Percentiles rank a stretch among this genome's conserved stretches.
phyloP scores from a whole-genome alignment of 2,113 vertebrate genomes.

The Psittacara wagleri region DNA sequence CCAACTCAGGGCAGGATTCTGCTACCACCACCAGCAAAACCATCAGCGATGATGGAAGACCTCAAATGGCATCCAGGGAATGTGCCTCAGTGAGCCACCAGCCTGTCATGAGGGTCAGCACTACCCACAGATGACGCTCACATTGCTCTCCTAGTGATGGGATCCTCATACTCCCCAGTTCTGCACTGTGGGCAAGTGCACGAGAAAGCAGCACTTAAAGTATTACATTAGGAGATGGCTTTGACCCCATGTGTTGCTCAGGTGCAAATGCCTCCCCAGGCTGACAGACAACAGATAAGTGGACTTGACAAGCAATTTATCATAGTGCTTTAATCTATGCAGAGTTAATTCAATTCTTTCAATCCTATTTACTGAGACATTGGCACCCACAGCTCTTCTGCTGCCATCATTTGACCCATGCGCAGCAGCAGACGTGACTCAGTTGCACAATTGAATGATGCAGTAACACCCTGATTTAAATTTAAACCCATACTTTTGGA shows the following conservation, averaged over 20 bases:
- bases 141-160: not conserved
- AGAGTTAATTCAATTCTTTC: slow-evolving; percentile 25
- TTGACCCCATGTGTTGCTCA: not conserved
- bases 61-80: not conserved
- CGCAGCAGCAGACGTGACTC: not conserved
- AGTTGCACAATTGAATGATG: not conserved
- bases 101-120: not conserved
- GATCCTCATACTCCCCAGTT: fast-evolving
- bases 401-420: not conserved
- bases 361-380: not conserved
- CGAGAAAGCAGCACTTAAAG: not conserved
- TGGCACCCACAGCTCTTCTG: not conserved
- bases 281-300: slow-evolving; percentile 9
- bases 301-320: slow-evolving; percentile 44
- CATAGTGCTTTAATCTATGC: not conserved
- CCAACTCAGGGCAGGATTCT: not conserved
- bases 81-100: fast-evolving
- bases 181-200: not conserved
- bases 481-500: not conserved
- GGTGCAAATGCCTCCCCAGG: not conserved
- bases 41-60: not conserved
- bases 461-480: not conserved
- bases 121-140: not conserved
- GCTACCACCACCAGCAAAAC: not conserved
- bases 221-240: not conserved